Evolutionary conservation across 2,888 invertebrate genomes (phyloP).

Genomic region (Eretmocerus hayati): DNA sequence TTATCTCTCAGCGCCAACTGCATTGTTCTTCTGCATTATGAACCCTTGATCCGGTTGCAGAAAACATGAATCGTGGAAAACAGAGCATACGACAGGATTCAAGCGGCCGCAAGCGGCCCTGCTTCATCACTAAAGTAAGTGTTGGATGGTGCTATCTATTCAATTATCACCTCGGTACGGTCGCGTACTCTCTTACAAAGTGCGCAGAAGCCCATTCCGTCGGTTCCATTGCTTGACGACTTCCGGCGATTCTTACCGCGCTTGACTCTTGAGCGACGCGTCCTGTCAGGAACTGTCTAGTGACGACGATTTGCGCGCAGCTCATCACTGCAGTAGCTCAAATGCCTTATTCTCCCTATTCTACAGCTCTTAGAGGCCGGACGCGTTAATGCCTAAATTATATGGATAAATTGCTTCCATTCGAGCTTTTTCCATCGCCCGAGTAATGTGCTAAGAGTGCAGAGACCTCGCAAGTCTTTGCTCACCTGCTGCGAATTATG

Average conservation of each 20-base stretch:
- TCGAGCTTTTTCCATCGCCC: constrained; percentile 5
- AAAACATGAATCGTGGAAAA: too few relatives aligned
- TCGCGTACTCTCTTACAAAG: constrained; percentile 32
- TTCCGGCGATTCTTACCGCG: constrained; percentile 43
- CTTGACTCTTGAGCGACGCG: constrained; percentile 40
- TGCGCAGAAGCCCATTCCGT: too few relatives aligned
- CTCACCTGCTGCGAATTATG: too few relatives aligned
- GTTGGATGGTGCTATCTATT: constrained; percentile 42
- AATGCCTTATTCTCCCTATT: constrained; percentile 24
- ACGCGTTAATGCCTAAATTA: constrained; percentile 34
- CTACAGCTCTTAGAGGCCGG: constrained; percentile 8
- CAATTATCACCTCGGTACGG: constrained; percentile 43
- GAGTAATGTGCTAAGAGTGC: not conserved
- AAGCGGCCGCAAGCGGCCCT: too few relatives aligned
- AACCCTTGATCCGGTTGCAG: too few relatives aligned
- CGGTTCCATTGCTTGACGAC: constrained; percentile 45
- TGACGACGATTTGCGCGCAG: constrained; percentile 1
- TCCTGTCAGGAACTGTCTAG: constrained; percentile 35
- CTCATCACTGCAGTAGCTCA: constrained; percentile 36
- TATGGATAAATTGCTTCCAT: constrained; percentile 30
- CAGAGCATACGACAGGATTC: too few relatives aligned
- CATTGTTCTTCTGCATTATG: too few relatives aligned
- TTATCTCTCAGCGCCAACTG: too few relatives aligned
- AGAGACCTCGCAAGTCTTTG: not conserved
- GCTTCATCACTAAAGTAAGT: constrained; percentile 16